Evolutionary conservation across 2,113 vertebrate species (phyloP), one percentile per base, ranked within the genome.

Genomic region (Coptodon bakossiorum): DNA sequence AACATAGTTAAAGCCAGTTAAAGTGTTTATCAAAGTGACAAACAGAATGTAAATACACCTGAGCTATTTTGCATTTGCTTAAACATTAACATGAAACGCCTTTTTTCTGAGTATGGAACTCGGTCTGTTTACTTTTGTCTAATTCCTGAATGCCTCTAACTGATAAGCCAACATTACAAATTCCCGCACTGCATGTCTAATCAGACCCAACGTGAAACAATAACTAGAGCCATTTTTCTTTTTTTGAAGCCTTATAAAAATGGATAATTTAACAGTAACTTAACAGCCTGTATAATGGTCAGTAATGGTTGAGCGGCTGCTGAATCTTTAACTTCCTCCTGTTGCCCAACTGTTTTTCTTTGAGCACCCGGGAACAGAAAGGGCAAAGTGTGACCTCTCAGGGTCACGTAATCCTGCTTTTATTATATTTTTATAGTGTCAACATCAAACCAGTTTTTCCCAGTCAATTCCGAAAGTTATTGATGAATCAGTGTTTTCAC

Each of bases 311-410:
- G 43, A 80, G 56, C 14, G 3, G 57, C 6, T 1, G 38, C 84
- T 83, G 80, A 92, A 92, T 91, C 8, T 90, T 92, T 92, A 90
- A 92, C 92, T 84, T 87, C 48, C 48, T 76, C 5, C 68, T 86
- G 79, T 31, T n/a, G 11, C 22, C 38, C 2, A 22, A 34, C 12
- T 43, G 45, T 71, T 88, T 56, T 84, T 87, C 29, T 59, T 86
- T 38, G 27, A 27, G 43, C 17, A 31, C 1, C 38, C 5, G 1
- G 38, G 36, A 17, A 31, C 63, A 5, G 27, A 85, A 71, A 80
- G 17, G 88, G 87, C 89, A 85, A 84, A 90, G 83, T 45, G 3
- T 71, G 81, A 14, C 53, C 63, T 50, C 40, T 63, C 4, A 7
- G 8, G 22, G 81, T 83, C 79, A 31, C 1, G 11, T 81, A n/a